phyloP scores from a whole-genome alignment of 2,888 invertebrate species.

The Eupithecia dodoneata region DNA sequence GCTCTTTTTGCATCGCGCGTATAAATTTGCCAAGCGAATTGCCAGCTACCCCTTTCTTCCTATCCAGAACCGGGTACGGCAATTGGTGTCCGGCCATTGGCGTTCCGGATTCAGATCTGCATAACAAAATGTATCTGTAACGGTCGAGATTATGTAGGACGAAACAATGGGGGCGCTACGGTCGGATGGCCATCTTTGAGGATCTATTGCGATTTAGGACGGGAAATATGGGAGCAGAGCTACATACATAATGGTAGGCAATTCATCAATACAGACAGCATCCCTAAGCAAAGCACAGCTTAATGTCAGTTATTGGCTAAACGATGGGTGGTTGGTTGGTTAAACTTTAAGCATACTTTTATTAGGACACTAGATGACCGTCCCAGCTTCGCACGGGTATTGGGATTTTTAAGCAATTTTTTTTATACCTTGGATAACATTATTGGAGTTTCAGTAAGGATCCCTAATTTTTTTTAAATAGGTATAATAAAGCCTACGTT shows the following conservation, averaged over 20 bases:
- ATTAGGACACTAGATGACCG: background rate
- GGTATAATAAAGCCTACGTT: too few relatives aligned
- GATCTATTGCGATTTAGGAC: constrained; percentile 6
- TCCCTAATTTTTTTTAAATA: too few relatives aligned
- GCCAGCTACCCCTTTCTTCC: background rate
- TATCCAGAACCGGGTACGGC: constrained; percentile 26
- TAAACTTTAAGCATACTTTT: background rate
- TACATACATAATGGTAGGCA: background rate
- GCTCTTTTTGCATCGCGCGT: background rate
- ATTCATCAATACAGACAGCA: background rate
- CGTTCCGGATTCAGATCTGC: constrained; percentile 58
- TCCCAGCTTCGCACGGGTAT: too few relatives aligned
- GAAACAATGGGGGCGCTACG: constrained; percentile 18
- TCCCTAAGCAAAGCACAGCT: background rate
- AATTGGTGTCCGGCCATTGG: constrained; percentile 56
- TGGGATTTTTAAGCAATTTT: too few relatives aligned
- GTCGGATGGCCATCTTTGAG: background rate
- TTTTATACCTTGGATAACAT: too few relatives aligned
- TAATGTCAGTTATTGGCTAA: background rate
- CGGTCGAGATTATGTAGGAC: constrained; percentile 36
- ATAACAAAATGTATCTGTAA: constrained; percentile 62
- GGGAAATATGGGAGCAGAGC: background rate
- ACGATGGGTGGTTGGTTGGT: too few relatives aligned
- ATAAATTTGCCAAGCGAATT: background rate
- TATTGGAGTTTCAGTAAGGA: too few relatives aligned